Percentiles rank a stretch among this genome's conserved stretches.
phyloP scores from a whole-genome alignment of 2,113 vertebrate genomes.

The Semnopithecus entellus region DNA sequence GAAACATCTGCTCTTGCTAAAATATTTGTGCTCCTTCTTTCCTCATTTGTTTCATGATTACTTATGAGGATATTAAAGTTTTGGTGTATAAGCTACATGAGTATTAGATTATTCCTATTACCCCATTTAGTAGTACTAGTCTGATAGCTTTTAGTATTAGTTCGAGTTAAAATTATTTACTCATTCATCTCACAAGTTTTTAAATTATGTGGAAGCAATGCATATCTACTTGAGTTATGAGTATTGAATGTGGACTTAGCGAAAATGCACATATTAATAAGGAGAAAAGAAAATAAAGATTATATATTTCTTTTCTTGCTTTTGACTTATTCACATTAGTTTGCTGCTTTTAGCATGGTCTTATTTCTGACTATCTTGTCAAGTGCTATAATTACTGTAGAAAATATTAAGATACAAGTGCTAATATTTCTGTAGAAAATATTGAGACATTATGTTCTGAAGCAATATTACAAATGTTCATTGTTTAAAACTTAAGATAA shows the following conservation, averaged over 20 bases:
- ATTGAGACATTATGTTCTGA: not conserved
- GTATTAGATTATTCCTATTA: not conserved
- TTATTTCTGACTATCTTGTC: not conserved
- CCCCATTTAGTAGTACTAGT: not conserved
- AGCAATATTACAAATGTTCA: not conserved
- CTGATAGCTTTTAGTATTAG: not conserved
- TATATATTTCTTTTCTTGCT: not conserved
- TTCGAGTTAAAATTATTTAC: slow-evolving; percentile 24
- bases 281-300: not conserved
- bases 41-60: not conserved
- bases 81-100: not conserved
- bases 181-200: not conserved
- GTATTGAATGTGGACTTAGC: not conserved
- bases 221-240: not conserved
- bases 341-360: not conserved
- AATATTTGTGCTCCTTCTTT: not conserved
- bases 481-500: not conserved
- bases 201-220: not conserved
- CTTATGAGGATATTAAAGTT: not conserved
- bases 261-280: not conserved
- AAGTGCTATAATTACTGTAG: not conserved
- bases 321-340: not conserved
- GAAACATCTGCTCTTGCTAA: not conserved
- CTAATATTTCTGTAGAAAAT: not conserved
- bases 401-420: not conserved